A percentile compares a stretch with the other conserved stretches of the same genome.
Evolutionary conservation across 2,113 vertebrate species (phyloP).

Genomic region (Cathartes aura): DNA sequence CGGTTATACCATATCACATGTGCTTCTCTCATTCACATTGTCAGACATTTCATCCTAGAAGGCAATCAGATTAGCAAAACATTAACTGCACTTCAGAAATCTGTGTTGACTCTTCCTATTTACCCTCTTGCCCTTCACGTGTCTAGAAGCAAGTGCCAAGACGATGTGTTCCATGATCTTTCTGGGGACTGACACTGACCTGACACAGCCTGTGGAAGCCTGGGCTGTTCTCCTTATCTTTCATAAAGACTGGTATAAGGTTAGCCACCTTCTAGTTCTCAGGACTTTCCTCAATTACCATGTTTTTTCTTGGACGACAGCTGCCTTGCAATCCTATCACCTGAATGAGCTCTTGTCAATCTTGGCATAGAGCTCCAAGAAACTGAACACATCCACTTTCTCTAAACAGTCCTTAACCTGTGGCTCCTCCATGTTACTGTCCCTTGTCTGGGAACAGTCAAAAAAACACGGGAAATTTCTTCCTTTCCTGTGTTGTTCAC

Average conservation of each 20-base stretch:
- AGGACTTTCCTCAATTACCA: neutral
- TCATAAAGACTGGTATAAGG: neutral
- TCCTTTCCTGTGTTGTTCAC: neutral
- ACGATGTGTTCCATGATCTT: accelerated
- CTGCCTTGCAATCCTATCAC: neutral
- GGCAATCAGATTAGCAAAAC: neutral
- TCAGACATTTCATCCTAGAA: neutral
- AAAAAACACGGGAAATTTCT: neutral
- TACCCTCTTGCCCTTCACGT: neutral
- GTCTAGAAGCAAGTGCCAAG: neutral
- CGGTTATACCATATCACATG: neutral
- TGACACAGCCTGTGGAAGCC: neutral
- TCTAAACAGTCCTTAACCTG: neutral
- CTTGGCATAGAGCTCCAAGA: neutral
- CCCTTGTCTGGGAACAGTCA: neutral
- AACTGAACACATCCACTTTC: neutral
- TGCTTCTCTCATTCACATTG: neutral
- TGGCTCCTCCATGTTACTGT: neutral
- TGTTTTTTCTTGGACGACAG: neutral
- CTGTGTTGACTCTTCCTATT: neutral
- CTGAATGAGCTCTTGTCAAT: neutral
- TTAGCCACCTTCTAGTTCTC: neutral
- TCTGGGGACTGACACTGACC: neutral
- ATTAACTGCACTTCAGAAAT: neutral
- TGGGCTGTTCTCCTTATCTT: neutral